Conservation (phyloP, 2,797 vertebrate genomes). For the Dryobates pubescens region DNA sequence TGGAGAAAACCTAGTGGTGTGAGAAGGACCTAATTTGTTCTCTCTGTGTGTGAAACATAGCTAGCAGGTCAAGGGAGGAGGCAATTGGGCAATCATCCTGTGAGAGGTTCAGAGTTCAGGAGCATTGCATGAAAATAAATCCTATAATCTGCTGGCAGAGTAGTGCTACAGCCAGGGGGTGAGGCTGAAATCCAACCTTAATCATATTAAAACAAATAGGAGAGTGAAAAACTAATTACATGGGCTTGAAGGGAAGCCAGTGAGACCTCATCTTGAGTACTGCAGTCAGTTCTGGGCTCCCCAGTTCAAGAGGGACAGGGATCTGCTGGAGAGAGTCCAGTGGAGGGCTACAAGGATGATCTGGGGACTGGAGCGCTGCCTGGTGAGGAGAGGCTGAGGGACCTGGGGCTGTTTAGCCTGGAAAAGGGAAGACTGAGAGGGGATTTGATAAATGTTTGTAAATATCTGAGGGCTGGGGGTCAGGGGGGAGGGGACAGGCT, state of each 20-base stretch:
- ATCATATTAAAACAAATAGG: background rate
- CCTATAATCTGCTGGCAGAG: background rate
- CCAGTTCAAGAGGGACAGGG: too few species aligned
- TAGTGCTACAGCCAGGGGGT: background rate
- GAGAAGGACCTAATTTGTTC: slow-evolving; percentile 11
- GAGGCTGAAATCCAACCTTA: background rate
- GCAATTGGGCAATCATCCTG: background rate
- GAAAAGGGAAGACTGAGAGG: too few species aligned
- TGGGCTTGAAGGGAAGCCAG: background rate
- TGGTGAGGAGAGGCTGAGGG: too few species aligned
- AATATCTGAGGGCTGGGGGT: too few species aligned
- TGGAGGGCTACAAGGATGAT: too few species aligned
- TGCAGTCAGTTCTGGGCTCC: too few species aligned
- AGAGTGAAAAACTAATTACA: background rate
- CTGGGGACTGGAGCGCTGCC: too few species aligned
- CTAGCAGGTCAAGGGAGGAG: background rate
- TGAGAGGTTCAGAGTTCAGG: background rate
- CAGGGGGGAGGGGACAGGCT: too few species aligned
- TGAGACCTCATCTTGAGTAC: too few species aligned
- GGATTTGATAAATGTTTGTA: too few species aligned
- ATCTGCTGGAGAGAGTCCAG: too few species aligned
- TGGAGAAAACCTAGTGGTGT: background rate
- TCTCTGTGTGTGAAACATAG: background rate
- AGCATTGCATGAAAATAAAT: background rate
- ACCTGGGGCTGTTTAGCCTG: too few species aligned